A percentile compares a stretch with the other conserved stretches of the same genome.
phyloP scores from a whole-genome alignment of 2,113 vertebrate genomes.

The Channa argus region DNA sequence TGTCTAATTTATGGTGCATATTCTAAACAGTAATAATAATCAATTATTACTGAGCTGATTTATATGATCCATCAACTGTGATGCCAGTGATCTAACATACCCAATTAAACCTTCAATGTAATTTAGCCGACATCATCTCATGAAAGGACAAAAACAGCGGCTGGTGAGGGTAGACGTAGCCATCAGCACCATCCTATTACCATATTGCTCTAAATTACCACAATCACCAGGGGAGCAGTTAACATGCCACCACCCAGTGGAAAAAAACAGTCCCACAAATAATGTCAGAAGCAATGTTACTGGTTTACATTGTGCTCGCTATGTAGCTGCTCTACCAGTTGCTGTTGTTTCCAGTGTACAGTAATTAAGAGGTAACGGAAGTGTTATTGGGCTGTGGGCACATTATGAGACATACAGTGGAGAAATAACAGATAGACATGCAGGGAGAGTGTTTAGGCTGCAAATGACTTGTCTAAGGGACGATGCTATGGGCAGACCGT shows the following conservation, averaged over 20 bases:
- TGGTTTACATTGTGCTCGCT: conserved; percentile 74
- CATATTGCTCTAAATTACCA: conserved; percentile 78
- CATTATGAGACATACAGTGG: conserved; percentile 7
- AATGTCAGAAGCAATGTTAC: conserved; percentile 63
- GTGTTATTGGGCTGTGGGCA: conserved; percentile 65
- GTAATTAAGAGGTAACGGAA: conserved; percentile 77
- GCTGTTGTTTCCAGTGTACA: conserved; percentile 60
- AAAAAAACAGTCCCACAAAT: conserved; percentile 57
- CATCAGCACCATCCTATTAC: conserved; percentile 73
- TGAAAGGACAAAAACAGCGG: conserved; percentile 64
- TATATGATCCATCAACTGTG: conserved; percentile 64
- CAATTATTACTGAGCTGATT: conserved; percentile 72
- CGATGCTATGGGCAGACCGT: conserved; percentile 35
- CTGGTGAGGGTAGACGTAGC: conserved; percentile 66
- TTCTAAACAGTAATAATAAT: conserved; percentile 61
- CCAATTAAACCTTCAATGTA: conserved; percentile 72
- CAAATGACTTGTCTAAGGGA: conserved; percentile 44
- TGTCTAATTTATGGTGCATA: conserved; percentile 52
- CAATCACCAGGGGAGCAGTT: conserved; percentile 76
- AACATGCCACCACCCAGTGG: conserved; percentile 74
- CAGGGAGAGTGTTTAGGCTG: conserved; percentile 55
- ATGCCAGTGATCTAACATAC: conserved; percentile 66
- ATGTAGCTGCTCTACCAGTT: conserved; percentile 69
- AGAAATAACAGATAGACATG: background rate
- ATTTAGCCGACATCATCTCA: conserved; percentile 66